Percentiles rank a stretch among this genome's conserved stretches.
phyloP scores from a whole-genome alignment of 2,113 vertebrate species.

The Leptosomus discolor region DNA sequence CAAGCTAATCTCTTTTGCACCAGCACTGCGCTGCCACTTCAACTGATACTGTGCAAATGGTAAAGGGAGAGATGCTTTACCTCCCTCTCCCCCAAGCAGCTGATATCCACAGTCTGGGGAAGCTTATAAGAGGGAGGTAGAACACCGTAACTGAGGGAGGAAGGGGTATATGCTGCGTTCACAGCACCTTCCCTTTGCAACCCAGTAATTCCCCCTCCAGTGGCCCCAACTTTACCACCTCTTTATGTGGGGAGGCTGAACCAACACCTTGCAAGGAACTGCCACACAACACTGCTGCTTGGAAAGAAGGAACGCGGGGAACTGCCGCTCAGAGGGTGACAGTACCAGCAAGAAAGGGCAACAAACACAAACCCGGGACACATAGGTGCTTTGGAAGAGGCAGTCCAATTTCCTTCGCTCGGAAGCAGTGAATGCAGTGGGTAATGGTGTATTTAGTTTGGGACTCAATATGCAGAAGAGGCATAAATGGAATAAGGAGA shows the following conservation, averaged over 20 bases:
- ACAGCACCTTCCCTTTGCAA: not conserved
- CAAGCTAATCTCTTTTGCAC: fast-evolving
- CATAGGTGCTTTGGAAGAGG: not conserved
- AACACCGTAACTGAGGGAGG: not conserved
- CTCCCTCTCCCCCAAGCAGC: not conserved
- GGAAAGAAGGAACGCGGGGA: not conserved
- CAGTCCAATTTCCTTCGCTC: not conserved
- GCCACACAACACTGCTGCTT: fast-evolving
- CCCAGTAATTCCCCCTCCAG: not conserved
- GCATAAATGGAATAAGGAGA: not conserved
- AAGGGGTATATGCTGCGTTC: not conserved
- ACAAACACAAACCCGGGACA: no score
- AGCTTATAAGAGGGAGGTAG: not conserved
- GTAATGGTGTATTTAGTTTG: not conserved
- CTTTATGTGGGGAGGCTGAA: not conserved
- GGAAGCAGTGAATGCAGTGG: not conserved
- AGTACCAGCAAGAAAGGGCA: not conserved
- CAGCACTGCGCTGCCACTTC: not conserved
- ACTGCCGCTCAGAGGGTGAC: not conserved
- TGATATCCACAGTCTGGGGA: not conserved
- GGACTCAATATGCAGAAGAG: not conserved
- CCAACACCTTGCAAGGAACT: not conserved
- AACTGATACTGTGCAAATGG: not conserved
- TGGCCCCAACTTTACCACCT: fast-evolving
- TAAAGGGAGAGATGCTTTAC: not conserved